These are phyloP conservation scores for Drosophila sordidula DNA, from an alignment of 2,888 invertebrate species.

Conservation along the genomic window DNA sequence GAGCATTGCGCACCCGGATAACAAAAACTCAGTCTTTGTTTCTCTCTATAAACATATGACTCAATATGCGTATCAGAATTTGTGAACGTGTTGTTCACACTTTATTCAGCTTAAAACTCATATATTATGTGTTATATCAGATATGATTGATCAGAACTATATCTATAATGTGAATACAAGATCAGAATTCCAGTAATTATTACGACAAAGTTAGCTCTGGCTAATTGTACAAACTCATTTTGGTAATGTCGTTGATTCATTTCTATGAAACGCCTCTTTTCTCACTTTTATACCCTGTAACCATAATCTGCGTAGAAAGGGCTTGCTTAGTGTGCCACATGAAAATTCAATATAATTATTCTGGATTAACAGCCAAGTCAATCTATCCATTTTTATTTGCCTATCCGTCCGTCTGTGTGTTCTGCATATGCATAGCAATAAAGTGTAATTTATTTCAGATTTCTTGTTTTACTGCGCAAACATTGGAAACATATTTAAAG, in stretches of 20 bases:
- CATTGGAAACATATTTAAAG: too few species aligned
- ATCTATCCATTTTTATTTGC: too few species aligned
- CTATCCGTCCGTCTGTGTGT: too few species aligned
- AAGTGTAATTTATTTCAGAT: neutral
- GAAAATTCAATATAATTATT: too few species aligned
- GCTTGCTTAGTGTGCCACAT: neutral
- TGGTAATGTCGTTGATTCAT: neutral
- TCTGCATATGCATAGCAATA: too few species aligned
- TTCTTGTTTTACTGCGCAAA: neutral
- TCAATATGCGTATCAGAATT: neutral
- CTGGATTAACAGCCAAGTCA: too few species aligned
- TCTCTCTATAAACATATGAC: neutral
- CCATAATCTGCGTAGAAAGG: neutral
- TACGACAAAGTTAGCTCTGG: neutral
- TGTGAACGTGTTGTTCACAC: neutral
- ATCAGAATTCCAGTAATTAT: neutral
- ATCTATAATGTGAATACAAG: neutral
- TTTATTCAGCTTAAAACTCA: neutral
- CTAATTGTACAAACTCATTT: neutral
- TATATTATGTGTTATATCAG: neutral
- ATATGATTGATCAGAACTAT: neutral
- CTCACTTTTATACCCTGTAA: conserved; percentile 14
- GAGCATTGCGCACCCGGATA: too few species aligned
- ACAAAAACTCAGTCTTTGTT: too few species aligned
- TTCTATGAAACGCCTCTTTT: neutral